phyloP scores from a whole-genome alignment of 2,797 vertebrate genomes.

The Pangasius mekongensis region DNA sequence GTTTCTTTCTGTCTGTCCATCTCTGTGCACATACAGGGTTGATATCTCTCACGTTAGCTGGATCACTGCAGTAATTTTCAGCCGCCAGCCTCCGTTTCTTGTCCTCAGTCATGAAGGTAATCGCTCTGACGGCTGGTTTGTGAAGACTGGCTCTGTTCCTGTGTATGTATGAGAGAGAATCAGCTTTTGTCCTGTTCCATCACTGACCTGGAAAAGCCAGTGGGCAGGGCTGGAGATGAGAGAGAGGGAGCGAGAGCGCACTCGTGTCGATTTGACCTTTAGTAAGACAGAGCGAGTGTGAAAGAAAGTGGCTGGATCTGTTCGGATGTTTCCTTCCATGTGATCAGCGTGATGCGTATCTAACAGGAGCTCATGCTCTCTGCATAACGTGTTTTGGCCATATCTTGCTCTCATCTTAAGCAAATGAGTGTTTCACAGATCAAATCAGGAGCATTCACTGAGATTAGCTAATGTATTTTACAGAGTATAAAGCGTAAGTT shows the following conservation, averaged over 20 bases:
- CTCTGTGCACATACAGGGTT: conserved; percentile 4
- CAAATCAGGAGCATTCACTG: neutral
- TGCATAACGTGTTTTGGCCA: neutral
- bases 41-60: conserved; percentile 31
- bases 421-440: neutral
- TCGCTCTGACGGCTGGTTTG: conserved; percentile 49
- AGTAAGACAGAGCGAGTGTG: conserved; percentile 30
- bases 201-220: conserved; percentile 47
- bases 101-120: conserved; percentile 51
- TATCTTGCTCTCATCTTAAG: neutral
- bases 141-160: conserved; percentile 15
- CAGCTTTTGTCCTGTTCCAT: conserved; percentile 35
- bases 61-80: conserved; percentile 56
- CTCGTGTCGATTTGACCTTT: conserved; percentile 49
- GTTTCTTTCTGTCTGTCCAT: conserved; percentile 48
- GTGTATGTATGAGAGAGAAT: conserved; percentile 20
- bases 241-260: neutral
- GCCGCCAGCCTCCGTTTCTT: conserved; percentile 50
- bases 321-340: conserved; percentile 8
- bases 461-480: neutral
- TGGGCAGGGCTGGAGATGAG: conserved; percentile 12
- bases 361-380: neutral
- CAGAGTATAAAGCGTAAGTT: neutral
- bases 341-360: conserved; percentile 24
- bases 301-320: neutral